These are phyloP conservation scores for Aethes cnicana DNA, from an alignment of 2,888 invertebrate genomes.

Conservation along the genomic window DNA sequence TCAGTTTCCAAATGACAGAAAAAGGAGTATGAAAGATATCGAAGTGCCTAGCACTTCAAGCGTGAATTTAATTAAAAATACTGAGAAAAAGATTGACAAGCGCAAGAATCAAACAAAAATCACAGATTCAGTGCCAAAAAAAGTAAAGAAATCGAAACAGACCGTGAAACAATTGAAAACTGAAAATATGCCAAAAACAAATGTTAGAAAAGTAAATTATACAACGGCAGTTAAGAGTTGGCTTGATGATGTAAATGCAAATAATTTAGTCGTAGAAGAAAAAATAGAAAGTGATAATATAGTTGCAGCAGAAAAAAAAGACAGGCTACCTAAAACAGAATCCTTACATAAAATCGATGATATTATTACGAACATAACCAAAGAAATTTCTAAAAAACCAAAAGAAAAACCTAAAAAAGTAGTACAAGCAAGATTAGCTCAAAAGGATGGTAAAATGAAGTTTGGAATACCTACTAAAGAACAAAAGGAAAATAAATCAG, in stretches of 20 bases:
- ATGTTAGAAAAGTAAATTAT: conserved; percentile 54
- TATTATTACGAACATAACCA: not conserved
- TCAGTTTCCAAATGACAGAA: conserved; percentile 21
- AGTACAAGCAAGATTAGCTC: conserved; percentile 61
- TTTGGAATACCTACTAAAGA: conserved; percentile 50
- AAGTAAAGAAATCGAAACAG: conserved; percentile 40
- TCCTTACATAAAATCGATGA: not conserved
- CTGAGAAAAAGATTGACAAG: conserved; percentile 31
- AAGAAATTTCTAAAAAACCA: conserved; percentile 1
- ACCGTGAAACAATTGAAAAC: conserved; percentile 13
- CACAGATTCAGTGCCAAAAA: conserved; percentile 38
- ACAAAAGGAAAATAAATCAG: conserved; percentile 7
- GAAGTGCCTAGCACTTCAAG: not conserved
- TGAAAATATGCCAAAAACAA: conserved; percentile 33
- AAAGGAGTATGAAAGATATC: not conserved
- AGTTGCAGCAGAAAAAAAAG: not conserved
- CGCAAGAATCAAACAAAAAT: conserved; percentile 37
- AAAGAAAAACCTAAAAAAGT: conserved; percentile 43
- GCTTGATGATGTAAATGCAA: conserved; percentile 50
- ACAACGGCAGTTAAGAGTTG: conserved; percentile 61
- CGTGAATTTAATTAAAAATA: conserved; percentile 1
- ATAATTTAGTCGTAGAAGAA: conserved; percentile 35
- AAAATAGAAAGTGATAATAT: conserved; percentile 11
- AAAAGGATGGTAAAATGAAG: conserved; percentile 70
- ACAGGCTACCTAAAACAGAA: not conserved